Evolutionary conservation across 1,140 invertebrate species (phyloP).

Genomic region (Spodoptera frugiperda): DNA sequence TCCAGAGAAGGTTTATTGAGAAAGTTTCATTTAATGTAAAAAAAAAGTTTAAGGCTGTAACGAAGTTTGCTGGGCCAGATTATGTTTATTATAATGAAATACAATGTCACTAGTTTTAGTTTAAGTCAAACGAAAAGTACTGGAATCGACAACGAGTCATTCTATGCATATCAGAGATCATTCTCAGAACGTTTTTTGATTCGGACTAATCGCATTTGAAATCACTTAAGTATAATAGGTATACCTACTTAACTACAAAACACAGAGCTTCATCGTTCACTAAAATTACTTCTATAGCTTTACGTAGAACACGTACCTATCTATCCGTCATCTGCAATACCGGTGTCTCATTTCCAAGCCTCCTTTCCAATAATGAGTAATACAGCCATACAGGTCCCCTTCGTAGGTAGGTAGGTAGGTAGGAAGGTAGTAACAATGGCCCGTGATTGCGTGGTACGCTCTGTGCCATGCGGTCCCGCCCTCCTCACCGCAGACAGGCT

Average conservation of each 20-base stretch:
- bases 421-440: slow-evolving; percentile 68
- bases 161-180: background rate
- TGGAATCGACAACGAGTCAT: background rate
- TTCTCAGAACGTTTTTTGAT: too few species aligned
- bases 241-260: too few species aligned
- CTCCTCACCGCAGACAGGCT: slow-evolving; percentile 58
- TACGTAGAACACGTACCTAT: background rate
- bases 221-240: too few species aligned
- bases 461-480: slow-evolving; percentile 62
- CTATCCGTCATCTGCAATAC: background rate
- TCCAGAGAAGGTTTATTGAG: too few species aligned
- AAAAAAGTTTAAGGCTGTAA: too few species aligned
- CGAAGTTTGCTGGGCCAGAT: too few species aligned
- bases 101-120: background rate
- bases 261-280: too few species aligned
- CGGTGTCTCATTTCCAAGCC: slow-evolving; percentile 25
- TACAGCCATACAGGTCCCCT: background rate
- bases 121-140: too few species aligned
- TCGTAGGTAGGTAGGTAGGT: slow-evolving; percentile 29
- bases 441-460: slow-evolving; percentile 65
- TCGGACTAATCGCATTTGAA: too few species aligned
- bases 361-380: slow-evolving; percentile 47
- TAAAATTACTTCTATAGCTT: background rate
- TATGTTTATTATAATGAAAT: background rate
- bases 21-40: too few species aligned